These are phyloP conservation scores for Aptenodytes patagonicus DNA, from an alignment of 2,113 vertebrate species.

Conservation along the genomic window DNA sequence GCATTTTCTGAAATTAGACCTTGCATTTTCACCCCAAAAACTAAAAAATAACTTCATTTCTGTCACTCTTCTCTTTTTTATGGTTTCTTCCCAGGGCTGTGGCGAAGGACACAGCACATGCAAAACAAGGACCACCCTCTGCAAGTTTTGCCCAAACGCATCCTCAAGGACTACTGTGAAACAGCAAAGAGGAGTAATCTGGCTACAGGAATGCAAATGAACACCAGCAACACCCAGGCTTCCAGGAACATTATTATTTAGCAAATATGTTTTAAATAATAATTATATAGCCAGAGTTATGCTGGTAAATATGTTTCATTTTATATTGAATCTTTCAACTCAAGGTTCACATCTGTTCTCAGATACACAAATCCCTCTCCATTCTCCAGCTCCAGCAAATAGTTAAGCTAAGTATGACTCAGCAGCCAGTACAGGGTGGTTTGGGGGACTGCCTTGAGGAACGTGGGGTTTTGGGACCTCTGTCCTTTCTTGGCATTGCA, in stretches of 20 bases:
- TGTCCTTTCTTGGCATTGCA: neutral
- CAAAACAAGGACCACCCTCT: neutral
- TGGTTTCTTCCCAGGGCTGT: neutral
- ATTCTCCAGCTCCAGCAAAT: neutral
- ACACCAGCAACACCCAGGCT: neutral
- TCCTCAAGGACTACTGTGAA: neutral
- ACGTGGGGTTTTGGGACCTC: neutral
- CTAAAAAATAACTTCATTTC: neutral
- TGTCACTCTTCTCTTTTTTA: neutral
- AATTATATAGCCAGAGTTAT: neutral
- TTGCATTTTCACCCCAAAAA: neutral
- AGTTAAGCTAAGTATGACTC: neutral
- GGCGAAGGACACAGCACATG: neutral
- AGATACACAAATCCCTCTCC: neutral
- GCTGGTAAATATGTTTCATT: neutral
- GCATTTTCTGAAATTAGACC: neutral
- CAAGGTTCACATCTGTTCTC: neutral
- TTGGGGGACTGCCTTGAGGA: neutral
- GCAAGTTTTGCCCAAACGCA: neutral
- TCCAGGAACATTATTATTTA: neutral
- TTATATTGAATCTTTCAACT: neutral
- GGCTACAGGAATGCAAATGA: neutral
- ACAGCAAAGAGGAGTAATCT: neutral
- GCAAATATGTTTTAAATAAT: neutral
- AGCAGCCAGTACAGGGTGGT: neutral